Percentiles rank a stretch among this genome's conserved stretches.
phyloP scores from a whole-genome alignment of 2,113 vertebrate genomes.

The Amblyopsis rosae region DNA sequence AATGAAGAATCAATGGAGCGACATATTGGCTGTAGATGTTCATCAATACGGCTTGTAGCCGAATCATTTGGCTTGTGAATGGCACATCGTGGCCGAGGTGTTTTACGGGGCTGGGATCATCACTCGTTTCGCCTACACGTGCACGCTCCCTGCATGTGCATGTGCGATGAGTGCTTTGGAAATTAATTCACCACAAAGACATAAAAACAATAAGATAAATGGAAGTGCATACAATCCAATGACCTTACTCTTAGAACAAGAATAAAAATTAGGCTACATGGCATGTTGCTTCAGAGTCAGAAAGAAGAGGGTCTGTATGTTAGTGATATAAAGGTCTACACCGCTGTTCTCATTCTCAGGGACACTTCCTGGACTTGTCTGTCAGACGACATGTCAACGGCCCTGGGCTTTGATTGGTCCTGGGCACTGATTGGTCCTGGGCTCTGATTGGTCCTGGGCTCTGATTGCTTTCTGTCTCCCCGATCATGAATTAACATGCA shows the following conservation, averaged over 20 bases:
- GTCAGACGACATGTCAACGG: constrained; percentile 1
- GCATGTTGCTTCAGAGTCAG: constrained; percentile 38
- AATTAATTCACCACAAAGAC: constrained; percentile 18
- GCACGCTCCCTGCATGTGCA: background rate
- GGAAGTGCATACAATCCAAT: background rate
- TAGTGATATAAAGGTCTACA: background rate
- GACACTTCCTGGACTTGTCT: constrained; percentile 45
- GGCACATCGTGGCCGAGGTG: constrained; percentile 21
- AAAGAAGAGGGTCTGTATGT: constrained; percentile 24
- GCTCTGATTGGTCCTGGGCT: constrained; percentile 3
- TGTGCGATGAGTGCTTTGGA: constrained; percentile 7
- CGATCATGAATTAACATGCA: constrained; percentile 59
- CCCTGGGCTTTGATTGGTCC: constrained; percentile 23
- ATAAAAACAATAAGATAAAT: constrained; percentile 7
- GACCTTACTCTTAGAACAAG: background rate
- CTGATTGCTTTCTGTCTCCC: constrained; percentile 40
- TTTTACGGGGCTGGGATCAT: background rate
- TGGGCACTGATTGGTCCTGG: no score
- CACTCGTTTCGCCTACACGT: background rate
- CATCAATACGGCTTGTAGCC: constrained; percentile 51
- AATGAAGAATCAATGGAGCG: constrained; percentile 78
- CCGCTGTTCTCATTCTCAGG: constrained; percentile 1
- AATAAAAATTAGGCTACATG: background rate
- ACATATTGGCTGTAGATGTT: constrained; percentile 73
- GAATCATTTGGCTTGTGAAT: constrained; percentile 32